Evolutionary conservation across 2,113 vertebrate genomes (phyloP), one percentile per base, ranked within the genome.

Genomic region (Sylvietta virens): DNA sequence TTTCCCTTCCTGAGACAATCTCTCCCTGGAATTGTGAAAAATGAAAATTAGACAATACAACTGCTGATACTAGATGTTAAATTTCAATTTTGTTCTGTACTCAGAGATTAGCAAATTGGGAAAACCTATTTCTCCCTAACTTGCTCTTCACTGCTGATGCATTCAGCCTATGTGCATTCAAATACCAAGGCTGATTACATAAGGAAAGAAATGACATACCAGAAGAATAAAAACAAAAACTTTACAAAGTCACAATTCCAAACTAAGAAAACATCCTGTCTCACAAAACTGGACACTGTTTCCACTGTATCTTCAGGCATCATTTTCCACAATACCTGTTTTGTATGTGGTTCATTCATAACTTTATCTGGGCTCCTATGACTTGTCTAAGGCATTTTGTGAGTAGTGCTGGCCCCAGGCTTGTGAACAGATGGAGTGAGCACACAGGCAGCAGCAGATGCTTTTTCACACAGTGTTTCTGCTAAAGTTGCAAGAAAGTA

Each of bases 401-500:
- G 65, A 92, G 88, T 18, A 82, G 40, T 44, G 53, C 65, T 45
- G 62, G 35, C 31, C 60, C 28, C 58, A 31, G 65, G 54, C 47
- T 62, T 23, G 5, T n/a, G 82, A 93, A 86, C 88, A 93, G 93
- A 94, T 71, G 93, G 79, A 95, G 47, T 2, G 35, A 93, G 74
- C 54, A 81, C 54, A 81, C 39, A 88, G 65, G 60, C 44, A 86
- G 81, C 51, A 90, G 90, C 96, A 94, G 79, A 73, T 80, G 67
- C 62, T 86, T 77, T 82, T 92, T 95, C 78, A 95, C 79, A 90
- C 30, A 81, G 35, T 21, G 64, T 77, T 95, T 78, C 76, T 93
- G 94, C 56, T 78, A 58, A 85, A 84, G 81, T 6, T 80, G 58
- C 62, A 90, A 23, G 42, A 54, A 87, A 91, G 50, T 18, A 44